Percentiles rank a stretch among this genome's conserved stretches.
These are phyloP conservation scores for Novumbra hubbsi DNA, from an alignment of 2,797 vertebrate genomes.

Conservation along the genomic window DNA sequence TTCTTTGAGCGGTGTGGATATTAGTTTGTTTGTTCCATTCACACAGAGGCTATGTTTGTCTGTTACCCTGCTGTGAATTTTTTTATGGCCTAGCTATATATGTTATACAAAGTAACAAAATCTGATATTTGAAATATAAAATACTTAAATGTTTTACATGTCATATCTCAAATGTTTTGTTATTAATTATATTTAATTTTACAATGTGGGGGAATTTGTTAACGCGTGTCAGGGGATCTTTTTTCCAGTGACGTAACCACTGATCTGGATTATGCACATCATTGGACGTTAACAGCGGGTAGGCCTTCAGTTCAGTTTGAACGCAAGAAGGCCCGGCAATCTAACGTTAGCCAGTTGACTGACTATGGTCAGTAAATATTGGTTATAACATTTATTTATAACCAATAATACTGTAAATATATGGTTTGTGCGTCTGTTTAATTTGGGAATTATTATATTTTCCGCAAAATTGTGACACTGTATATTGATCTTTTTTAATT, in stretches of 20 bases:
- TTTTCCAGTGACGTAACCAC: constrained; percentile 56
- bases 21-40: not conserved
- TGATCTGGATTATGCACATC: constrained; percentile 49
- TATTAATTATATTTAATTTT: not conserved
- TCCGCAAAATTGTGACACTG: constrained; percentile 7
- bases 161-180: not conserved
- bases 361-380: constrained; percentile 57
- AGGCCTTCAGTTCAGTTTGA: constrained; percentile 70
- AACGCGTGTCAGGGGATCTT: constrained; percentile 48
- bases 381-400: constrained; percentile 24
- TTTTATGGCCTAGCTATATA: not conserved
- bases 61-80: not conserved
- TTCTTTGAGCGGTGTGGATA: too few relatives aligned
- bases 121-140: not conserved
- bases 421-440: constrained; percentile 1
- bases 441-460: not conserved
- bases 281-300: constrained; percentile 57
- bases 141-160: not conserved
- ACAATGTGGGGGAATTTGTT: not conserved
- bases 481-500: constrained; percentile 30
- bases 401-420: constrained; percentile 4
- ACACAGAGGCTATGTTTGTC: not conserved
- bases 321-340: constrained; percentile 56
- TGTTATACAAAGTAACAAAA: not conserved
- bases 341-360: constrained; percentile 45